Percentiles rank a stretch among this genome's conserved stretches.
These are phyloP conservation scores for Dromas ardeola DNA, from an alignment of 2,113 vertebrate species.

Conservation along the genomic window DNA sequence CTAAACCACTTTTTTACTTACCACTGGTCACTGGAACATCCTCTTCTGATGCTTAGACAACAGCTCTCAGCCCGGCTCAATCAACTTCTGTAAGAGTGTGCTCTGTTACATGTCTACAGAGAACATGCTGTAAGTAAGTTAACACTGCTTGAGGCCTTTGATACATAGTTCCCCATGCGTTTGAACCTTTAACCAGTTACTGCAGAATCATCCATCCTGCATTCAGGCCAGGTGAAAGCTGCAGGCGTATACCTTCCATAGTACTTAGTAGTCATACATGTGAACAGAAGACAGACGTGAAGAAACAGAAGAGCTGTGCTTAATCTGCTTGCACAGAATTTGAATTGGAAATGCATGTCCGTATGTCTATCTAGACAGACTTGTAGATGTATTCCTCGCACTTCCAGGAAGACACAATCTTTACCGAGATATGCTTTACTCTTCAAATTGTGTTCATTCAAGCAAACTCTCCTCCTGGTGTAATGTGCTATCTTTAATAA, in stretches of 20 bases:
- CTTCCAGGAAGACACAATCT: background rate
- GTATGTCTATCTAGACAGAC: background rate
- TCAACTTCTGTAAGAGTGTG: background rate
- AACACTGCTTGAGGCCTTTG: too few relatives aligned
- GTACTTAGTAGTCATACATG: background rate
- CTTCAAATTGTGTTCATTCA: background rate
- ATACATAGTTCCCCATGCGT: background rate
- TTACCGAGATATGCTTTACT: background rate
- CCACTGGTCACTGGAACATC: background rate
- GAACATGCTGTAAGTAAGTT: background rate
- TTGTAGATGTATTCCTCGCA: background rate
- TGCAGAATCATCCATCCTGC: background rate
- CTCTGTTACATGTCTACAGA: background rate
- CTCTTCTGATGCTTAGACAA: background rate
- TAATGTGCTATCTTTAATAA: background rate
- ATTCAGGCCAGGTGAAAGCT: background rate
- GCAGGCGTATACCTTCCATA: background rate
- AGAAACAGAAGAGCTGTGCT: background rate
- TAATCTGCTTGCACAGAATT: background rate
- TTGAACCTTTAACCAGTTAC: background rate
- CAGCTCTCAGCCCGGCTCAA: background rate
- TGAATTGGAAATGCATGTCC: background rate
- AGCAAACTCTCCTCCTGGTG: background rate
- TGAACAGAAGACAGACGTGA: background rate
- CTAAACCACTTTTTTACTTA: background rate